phyloP scores from a whole-genome alignment of 2,888 invertebrate species.

The Torymus tubicola region DNA sequence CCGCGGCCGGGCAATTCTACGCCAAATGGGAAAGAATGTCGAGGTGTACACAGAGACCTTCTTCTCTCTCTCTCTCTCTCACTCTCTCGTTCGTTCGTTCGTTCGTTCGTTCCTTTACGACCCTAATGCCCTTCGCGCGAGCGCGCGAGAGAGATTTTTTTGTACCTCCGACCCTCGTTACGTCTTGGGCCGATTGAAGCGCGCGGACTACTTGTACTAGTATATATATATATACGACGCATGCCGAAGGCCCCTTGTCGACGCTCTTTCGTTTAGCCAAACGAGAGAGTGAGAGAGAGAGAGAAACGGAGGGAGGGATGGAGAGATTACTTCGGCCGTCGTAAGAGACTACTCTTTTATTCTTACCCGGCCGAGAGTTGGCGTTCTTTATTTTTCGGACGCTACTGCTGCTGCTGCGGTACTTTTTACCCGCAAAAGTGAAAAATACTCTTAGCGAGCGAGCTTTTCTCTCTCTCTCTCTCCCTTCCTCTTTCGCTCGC shows the following conservation, averaged over 20 bases:
- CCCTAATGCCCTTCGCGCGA: conserved; percentile 27
- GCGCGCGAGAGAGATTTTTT: conserved; percentile 19
- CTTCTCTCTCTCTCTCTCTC: no score
- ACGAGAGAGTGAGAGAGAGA: conserved; percentile 2
- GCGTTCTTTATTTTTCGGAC: neutral
- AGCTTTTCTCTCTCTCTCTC: conserved; percentile 8
- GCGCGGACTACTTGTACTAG: neutral
- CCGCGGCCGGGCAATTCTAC: no score
- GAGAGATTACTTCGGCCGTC: conserved; percentile 22
- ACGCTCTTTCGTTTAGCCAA: conserved; percentile 24
- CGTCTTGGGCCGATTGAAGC: conserved; percentile 39
- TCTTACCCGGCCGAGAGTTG: neutral
- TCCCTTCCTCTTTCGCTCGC: neutral
- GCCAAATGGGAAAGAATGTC: conserved; percentile 53
- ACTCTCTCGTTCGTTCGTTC: no score
- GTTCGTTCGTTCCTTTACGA: conserved; percentile 51
- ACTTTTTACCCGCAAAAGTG: no score
- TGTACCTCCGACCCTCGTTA: conserved; percentile 38
- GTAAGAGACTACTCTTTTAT: no score
- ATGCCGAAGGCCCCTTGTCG: no score
- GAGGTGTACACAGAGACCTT: conserved; percentile 28
- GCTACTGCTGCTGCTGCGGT: no score
- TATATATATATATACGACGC: no score
- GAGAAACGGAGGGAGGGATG: neutral
- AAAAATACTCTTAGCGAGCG: no score